Percentiles rank a stretch among this genome's conserved stretches.
These are phyloP conservation scores for Andrena cerasifolii DNA, from an alignment of 1,140 invertebrate species.

Conservation along the genomic window DNA sequence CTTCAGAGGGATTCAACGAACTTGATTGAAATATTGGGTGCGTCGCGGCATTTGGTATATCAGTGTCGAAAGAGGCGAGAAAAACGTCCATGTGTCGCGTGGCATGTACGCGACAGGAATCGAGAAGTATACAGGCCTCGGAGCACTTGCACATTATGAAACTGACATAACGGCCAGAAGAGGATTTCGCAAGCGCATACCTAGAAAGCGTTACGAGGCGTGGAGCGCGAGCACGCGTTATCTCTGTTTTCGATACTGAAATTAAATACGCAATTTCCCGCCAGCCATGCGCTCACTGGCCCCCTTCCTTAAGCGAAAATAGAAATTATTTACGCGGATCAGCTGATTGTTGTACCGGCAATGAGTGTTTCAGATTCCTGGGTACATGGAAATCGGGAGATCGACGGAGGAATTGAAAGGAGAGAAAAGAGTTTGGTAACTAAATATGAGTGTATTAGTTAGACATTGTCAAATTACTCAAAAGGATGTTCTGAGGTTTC, in stretches of 20 bases:
- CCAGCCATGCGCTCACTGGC: background rate
- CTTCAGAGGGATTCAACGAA: too few relatives aligned
- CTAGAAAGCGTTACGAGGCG: constrained; percentile 59
- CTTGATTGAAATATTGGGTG: too few relatives aligned
- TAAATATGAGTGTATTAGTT: too few relatives aligned
- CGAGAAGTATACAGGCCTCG: constrained; percentile 9
- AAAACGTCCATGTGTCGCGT: background rate
- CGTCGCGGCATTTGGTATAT: too few relatives aligned
- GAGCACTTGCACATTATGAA: constrained; percentile 56
- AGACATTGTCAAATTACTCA: too few relatives aligned
- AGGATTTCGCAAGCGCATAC: constrained; percentile 52
- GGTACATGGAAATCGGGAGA: too few relatives aligned
- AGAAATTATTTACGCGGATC: background rate
- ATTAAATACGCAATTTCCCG: constrained; percentile 39
- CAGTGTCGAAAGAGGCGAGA: background rate
- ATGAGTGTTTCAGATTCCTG: background rate
- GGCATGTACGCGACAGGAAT: constrained; percentile 4
- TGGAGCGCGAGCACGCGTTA: constrained; percentile 22
- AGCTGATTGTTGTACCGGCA: background rate
- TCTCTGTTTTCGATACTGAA: constrained; percentile 39
- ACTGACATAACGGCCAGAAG: constrained; percentile 52
- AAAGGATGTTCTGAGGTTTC: too few relatives aligned
- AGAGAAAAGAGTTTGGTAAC: too few relatives aligned
- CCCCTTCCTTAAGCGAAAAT: background rate
- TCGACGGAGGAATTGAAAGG: too few relatives aligned